Conservation (phyloP, 2,797 vertebrate genomes). For the Carduelis carduelis region DNA sequence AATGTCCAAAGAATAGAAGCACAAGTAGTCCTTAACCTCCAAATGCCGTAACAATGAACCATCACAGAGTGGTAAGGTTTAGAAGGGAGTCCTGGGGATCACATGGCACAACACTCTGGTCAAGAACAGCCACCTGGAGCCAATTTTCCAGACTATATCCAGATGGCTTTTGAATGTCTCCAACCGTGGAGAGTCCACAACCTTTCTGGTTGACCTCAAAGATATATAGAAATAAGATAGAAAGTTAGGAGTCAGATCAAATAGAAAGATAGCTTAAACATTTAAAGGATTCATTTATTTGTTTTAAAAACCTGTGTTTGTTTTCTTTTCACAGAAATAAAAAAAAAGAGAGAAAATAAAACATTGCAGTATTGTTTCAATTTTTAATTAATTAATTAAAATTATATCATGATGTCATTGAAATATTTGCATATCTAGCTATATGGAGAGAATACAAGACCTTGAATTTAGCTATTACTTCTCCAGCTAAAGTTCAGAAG, state of each 20-base stretch:
- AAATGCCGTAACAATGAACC: neutral
- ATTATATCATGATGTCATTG: neutral
- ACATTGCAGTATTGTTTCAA: rapidly evolving
- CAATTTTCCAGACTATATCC: neutral
- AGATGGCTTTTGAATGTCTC: neutral
- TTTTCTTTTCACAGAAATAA: neutral
- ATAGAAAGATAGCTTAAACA: neutral
- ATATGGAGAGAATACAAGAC: neutral
- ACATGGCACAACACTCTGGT: rapidly evolving
- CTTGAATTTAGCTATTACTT: neutral
- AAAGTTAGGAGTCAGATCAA: neutral
- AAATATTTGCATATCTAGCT: neutral
- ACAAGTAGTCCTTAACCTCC: neutral
- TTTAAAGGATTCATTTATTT: neutral
- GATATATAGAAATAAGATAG: neutral
- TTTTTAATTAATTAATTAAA: neutral
- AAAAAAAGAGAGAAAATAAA: neutral
- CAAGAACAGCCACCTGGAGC: neutral
- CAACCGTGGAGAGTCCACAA: neutral
- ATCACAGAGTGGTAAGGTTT: neutral
- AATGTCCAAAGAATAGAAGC: neutral
- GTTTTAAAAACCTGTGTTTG: neutral
- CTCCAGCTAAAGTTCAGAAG: neutral
- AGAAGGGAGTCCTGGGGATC: neutral
- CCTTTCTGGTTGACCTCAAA: neutral